Evolutionary conservation across 2,888 invertebrate species (phyloP), one percentile per base, ranked within the genome.

Genomic region (Brachyopa scutellaris): DNA sequence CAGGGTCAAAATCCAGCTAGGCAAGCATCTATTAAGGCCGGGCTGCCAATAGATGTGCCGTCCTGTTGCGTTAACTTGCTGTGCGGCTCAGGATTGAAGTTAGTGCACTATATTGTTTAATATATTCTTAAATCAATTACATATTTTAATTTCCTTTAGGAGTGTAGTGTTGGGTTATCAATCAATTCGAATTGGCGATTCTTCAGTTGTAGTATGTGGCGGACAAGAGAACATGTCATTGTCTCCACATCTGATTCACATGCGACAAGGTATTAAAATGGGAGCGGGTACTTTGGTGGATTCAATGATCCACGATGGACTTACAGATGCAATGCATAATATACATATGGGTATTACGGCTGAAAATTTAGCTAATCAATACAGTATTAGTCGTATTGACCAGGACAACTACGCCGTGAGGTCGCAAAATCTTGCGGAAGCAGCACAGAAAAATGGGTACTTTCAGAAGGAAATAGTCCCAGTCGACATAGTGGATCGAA

Each of bases 221-320:
- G 97, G 97, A 0, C 96, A 96, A 91, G 97, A 97, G 90, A 94
- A 91, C 85, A 97, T 97, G 97, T 95, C 94, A 62, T 91, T 92
- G 89, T 93, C 95, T 2, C 94, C 94, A 1, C 96, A 96, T 88
- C 91, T 92, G 2, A 90, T 93, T 26, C 90, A 93, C 85, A 86
- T 95, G 80, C 91, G 96, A 49, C 87, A 90, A 78, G 94, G 94
- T 8, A 87, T 92, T 2, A 95, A 94, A 91, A 91, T 95, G 90
- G 96, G 96, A 2, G 89, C 93, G 85, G 90, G 91, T 3, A 90
- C 90, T 21, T 87, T 96, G 85, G 86, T 91, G 2, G 96, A 97
- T 87, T 92, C 94, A 0, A 91, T 96, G 92, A 61, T 95, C 0
- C 84, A 87, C 31, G 95, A 95, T 90, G 95, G 95, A 0, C 92